Percentiles rank a stretch among this genome's conserved stretches.
phyloP scores from a whole-genome alignment of 2,888 invertebrate genomes.

The Scaptomyza polygonia region DNA sequence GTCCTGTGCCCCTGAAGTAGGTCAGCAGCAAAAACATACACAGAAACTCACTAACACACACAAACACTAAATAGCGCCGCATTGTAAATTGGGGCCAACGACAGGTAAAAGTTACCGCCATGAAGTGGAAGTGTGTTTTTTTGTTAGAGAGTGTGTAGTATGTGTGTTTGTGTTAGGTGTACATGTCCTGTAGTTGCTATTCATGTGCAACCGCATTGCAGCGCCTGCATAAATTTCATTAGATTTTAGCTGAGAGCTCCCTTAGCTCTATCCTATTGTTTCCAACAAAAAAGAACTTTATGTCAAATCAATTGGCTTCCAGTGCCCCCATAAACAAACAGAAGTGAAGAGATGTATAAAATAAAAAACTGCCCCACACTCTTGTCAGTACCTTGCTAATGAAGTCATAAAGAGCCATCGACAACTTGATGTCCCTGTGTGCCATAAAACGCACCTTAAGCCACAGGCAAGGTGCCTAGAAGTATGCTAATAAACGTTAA shows the following conservation, averaged over 20 bases:
- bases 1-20: constrained; percentile 52
- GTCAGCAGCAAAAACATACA: constrained; percentile 42
- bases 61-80: constrained; percentile 37
- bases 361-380: constrained; percentile 19
- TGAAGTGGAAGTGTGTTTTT: constrained; percentile 4
- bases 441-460: constrained; percentile 57
- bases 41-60: constrained; percentile 13
- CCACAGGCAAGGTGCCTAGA: constrained; percentile 55
- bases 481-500: constrained; percentile 78
- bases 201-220: constrained; percentile 73
- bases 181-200: constrained; percentile 55
- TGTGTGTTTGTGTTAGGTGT: constrained; percentile 28
- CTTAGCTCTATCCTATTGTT: constrained; percentile 43
- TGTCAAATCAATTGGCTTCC: constrained; percentile 74
- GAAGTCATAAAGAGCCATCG: constrained; percentile 72
- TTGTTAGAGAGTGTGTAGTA: constrained; percentile 2
- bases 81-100: constrained; percentile 63
- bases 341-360: neutral
- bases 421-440: constrained; percentile 60
- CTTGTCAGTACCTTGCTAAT: constrained; percentile 66
- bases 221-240: constrained; percentile 78
- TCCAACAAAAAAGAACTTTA: constrained; percentile 38
- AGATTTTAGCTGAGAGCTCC: constrained; percentile 68
- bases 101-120: constrained; percentile 69
- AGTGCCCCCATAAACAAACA: constrained; percentile 33